Percentiles rank a stretch among this genome's conserved stretches.
Conservation (phyloP, 2,113 vertebrate genomes). For the Desmodus rotundus region DNA sequence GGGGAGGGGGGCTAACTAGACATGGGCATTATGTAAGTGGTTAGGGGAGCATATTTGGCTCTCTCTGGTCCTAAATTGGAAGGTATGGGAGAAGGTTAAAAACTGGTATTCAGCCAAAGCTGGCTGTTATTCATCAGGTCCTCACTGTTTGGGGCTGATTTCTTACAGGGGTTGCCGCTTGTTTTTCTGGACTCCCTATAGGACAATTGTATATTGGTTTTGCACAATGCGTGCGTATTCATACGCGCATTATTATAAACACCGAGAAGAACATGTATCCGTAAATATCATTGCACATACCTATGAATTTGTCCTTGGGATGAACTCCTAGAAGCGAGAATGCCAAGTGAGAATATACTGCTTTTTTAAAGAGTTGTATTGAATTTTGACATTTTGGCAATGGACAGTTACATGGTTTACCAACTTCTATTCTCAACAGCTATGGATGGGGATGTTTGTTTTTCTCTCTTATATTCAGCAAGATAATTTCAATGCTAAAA, state of each 20-base stretch:
- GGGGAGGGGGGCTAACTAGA: not conserved
- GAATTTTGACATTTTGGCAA: not conserved
- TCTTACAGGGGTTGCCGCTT: too few relatives aligned
- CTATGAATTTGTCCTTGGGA: not conserved
- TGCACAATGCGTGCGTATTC: not conserved
- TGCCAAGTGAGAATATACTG: not conserved
- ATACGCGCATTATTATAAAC: not conserved
- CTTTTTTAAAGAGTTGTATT: not conserved
- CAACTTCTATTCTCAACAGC: not conserved
- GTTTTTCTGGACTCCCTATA: not conserved
- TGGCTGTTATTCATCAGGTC: not conserved
- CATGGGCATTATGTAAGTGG: not conserved
- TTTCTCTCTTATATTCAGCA: not conserved
- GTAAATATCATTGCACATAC: not conserved
- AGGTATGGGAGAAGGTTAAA: not conserved
- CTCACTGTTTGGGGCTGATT: not conserved
- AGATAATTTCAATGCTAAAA: not conserved
- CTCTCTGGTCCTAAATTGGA: not conserved
- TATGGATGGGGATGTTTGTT: not conserved
- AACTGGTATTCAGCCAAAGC: not conserved
- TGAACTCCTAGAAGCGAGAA: not conserved
- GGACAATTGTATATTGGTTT: not conserved
- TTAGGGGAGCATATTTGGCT: not conserved
- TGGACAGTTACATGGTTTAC: not conserved
- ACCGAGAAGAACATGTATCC: not conserved